Base-by-base conservation (phyloP, 2,888 invertebrate genomes). In the Physocephala rufipes region DNA sequence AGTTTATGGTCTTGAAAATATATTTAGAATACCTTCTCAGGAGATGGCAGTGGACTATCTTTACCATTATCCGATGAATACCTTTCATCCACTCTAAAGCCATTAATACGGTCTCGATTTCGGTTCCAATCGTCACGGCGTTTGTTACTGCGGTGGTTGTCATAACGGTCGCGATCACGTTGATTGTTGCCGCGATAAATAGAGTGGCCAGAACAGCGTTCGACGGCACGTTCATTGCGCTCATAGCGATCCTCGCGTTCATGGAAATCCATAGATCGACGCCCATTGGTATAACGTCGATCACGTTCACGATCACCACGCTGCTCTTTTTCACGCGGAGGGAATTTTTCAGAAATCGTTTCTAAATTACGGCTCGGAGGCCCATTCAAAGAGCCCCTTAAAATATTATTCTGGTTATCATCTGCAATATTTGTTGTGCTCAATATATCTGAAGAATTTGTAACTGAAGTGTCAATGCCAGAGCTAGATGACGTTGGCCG, bases 81-180 rank as follows among this genome's bases (percentile, higher is more conserved):
- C 70, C 79, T 80, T 47, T 79, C 78, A 21, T 84, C 84, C 0
- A 81, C 83, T 4, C 84, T 77, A 75, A 79, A 84, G 0, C 83
- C 83, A 73, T 83, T 85, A 47, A 82, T 79, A 24, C 82, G 81
- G 73, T 85, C 85, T 9, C 85, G 79, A 75, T 84, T 84, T 7
- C 83, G 79, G 74, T 84, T 84, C 85, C 86, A 85, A 72, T 85
- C 84, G 59, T 85, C 84, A 24, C 83, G 80, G 0, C 85, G 78
- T 58, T 85, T 85, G 43, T 82, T 83, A 67, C 83, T 85, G 28
- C 84, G 81, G 74, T 83, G 80, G 74, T 82, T 85, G 67, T 86
- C 84, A 66, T 84, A 84, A 53, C 85, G 84, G 45, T 84, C 84
- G 70, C 82, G 82, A 64, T 76, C 76, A 15, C 76, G 75, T 49